Base-by-base conservation (phyloP, 1,140 invertebrate species). In the Neuroterus valhalla region DNA sequence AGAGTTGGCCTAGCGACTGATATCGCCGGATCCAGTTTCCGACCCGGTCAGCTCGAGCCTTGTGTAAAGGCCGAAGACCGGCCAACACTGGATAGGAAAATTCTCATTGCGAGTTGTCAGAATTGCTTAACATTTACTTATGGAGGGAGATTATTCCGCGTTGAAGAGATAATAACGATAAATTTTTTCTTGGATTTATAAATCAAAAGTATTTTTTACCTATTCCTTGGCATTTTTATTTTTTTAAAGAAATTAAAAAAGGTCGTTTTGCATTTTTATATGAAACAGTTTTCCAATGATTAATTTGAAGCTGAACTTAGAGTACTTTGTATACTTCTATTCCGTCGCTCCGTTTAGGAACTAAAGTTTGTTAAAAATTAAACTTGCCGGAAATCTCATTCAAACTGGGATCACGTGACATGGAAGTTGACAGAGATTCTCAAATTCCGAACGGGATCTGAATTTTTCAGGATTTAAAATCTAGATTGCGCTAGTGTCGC, bases 11-110 rank as follows among this genome's bases (percentile, higher is more conserved):
- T 19, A n/a, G 46, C 46, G 46, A 15, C 46, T n/a, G n/a, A 38
- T 38, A 31, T 38, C 31, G 31, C 31, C 11, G 55, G 55, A 23
- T 62, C 55, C 55, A 62, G 15, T 26, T 31, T 62, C 21, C 55
- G 12, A 23, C 14, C 31, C 52, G 14, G 23, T 55, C 19, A 23
- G 23, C 21, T 26, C 15, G 26, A 38, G 55, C 23, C 55, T 62
- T 62, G 55, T 62, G 55, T 62, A 62, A 62, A 62, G 55, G 55
- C 23, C 55, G 55, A 62, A 62, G 55, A 62, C 26, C 55, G 55
- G 55, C 55, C 55, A 62, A 62, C 55, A 62, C 55, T 62, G 55
- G 31, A 62, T 5, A n/a, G 12, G 23, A 62, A 62, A 23, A 52
- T 19, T 62, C 31, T 26, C 55, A 2, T 38, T 23, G 15, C 23